A percentile compares a stretch with the other conserved stretches of the same genome.
Evolutionary conservation across 2,888 invertebrate genomes (phyloP).

Genomic region (Neoascia interrupta): DNA sequence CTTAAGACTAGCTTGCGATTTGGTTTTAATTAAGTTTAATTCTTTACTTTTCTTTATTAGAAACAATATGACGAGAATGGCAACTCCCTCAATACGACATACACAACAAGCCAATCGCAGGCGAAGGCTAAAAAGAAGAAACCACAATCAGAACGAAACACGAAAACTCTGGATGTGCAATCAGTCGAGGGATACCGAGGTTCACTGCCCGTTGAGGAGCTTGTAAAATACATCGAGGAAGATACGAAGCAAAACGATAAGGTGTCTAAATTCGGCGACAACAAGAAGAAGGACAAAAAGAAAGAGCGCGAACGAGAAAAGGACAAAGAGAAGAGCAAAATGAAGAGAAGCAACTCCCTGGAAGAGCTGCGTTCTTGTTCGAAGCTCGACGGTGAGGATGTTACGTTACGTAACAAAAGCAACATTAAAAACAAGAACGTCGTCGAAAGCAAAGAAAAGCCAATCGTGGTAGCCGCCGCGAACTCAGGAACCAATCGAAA

Average conservation of each 20-base stretch:
- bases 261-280: slow-evolving; percentile 72
- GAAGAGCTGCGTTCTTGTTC: slow-evolving; percentile 89
- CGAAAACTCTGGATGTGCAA: slow-evolving; percentile 80
- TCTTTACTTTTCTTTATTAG: slow-evolving; percentile 80
- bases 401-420: slow-evolving; percentile 75
- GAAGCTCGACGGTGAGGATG: slow-evolving; percentile 85
- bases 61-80: slow-evolving; percentile 88
- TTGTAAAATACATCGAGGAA: slow-evolving; percentile 88
- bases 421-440: slow-evolving; percentile 53
- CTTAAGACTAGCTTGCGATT: too few species aligned
- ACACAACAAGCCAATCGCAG: slow-evolving; percentile 81
- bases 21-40: slow-evolving; percentile 39
- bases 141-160: slow-evolving; percentile 81
- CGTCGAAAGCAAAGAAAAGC: slow-evolving; percentile 43
- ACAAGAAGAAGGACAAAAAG: slow-evolving; percentile 80
- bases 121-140: slow-evolving; percentile 83
- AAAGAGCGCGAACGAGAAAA: slow-evolving; percentile 80
- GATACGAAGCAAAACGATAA: slow-evolving; percentile 80
- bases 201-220: slow-evolving; percentile 87
- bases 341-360: slow-evolving; percentile 87
- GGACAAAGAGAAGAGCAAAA: slow-evolving; percentile 76
- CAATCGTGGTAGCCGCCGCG: slow-evolving; percentile 23
- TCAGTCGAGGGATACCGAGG: slow-evolving; percentile 89
- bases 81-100: slow-evolving; percentile 82
- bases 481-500: slow-evolving; percentile 72